These are phyloP conservation scores for Typhlomys cinereus DNA, from an alignment of 2,113 vertebrate species.

Conservation along the genomic window DNA sequence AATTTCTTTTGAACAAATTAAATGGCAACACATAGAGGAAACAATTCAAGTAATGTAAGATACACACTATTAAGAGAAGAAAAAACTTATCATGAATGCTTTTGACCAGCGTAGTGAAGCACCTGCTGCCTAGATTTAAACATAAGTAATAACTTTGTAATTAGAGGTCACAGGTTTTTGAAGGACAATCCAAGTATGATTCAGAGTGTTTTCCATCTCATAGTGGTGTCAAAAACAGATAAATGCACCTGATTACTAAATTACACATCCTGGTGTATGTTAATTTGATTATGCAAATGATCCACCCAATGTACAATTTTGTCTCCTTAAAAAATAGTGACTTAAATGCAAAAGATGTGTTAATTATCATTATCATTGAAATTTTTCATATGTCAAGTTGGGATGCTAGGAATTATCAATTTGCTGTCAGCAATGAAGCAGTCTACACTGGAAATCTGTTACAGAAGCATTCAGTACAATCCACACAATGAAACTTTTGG, in stretches of 20 bases:
- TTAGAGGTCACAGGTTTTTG: background rate
- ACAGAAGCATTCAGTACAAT: background rate
- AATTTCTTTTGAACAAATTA: background rate
- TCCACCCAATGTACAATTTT: conserved; percentile 69
- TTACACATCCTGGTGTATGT: conserved; percentile 65
- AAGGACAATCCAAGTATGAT: background rate
- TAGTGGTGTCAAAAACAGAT: conserved; percentile 66
- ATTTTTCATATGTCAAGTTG: conserved; percentile 66
- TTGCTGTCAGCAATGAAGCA: conserved; percentile 53
- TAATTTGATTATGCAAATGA: conserved; percentile 72
- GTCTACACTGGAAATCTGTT: conserved; percentile 42
- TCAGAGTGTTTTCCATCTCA: conserved; percentile 56
- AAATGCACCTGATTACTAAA: conserved; percentile 67
- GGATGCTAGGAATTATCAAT: conserved; percentile 56
- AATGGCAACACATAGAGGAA: background rate
- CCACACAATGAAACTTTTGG: background rate
- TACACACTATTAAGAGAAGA: background rate
- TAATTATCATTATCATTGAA: conserved; percentile 72
- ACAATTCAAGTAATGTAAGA: background rate
- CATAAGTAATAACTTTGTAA: conserved; percentile 4
- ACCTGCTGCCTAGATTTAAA: background rate
- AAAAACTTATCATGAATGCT: conserved; percentile 5
- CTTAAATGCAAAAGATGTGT: conserved; percentile 78
- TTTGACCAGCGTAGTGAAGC: background rate
- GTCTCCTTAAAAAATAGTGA: conserved; percentile 71